Percentiles rank a stretch among this genome's conserved stretches.
Evolutionary conservation across 1,140 invertebrate species (phyloP).

Genomic region (Physella acuta): DNA sequence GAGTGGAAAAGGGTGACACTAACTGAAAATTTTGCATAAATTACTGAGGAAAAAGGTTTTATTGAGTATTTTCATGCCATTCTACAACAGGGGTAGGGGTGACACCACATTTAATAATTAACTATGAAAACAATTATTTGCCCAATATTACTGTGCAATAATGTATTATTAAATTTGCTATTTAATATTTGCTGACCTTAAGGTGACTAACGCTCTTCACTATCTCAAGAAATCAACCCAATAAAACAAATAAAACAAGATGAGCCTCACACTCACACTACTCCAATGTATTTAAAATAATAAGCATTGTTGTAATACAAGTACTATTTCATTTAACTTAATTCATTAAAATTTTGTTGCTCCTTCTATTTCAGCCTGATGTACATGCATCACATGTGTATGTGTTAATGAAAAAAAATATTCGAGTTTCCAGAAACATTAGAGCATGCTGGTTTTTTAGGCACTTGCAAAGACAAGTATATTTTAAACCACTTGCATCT

Average conservation of each 20-base stretch:
- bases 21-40: too few species aligned
- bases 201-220: too few species aligned
- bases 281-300: not conserved
- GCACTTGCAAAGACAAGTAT: constrained; percentile 69
- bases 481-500: constrained; percentile 32
- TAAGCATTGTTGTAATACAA: not conserved
- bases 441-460: constrained; percentile 76
- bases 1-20: too few species aligned
- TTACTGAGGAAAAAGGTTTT: too few species aligned
- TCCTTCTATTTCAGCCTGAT: constrained; percentile 11
- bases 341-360: not conserved
- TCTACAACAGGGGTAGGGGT: too few species aligned
- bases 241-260: not conserved
- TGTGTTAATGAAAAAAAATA: constrained; percentile 73
- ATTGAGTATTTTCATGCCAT: too few species aligned
- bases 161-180: too few species aligned
- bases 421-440: constrained; percentile 75
- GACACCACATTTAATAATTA: too few species aligned
- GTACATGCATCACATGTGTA: constrained; percentile 68
- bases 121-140: too few species aligned
- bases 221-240: not conserved
- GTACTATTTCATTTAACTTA: not conserved
- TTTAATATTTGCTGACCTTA: not conserved
- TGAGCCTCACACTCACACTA: too few species aligned
- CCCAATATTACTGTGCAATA: too few species aligned